phyloP scores from a whole-genome alignment of 2,888 invertebrate genomes.

The Geotrupes spiniger region DNA sequence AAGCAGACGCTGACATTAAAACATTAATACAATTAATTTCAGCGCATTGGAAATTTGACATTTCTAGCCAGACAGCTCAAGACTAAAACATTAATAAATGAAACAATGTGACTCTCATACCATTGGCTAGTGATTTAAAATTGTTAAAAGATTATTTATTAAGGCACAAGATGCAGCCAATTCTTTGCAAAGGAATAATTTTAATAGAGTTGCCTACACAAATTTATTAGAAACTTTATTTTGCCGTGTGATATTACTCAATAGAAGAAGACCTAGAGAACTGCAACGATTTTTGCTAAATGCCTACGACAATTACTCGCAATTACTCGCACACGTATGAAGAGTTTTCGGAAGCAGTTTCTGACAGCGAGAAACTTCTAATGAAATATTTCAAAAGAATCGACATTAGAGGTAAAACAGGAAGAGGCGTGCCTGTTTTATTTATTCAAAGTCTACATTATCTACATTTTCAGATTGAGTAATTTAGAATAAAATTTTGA shows the following conservation, averaged over 20 bases:
- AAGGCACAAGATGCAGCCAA: conserved; percentile 11
- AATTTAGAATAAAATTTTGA: too few species aligned
- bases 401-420: too few species aligned
- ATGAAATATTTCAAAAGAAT: too few species aligned
- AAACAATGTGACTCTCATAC: conserved; percentile 25
- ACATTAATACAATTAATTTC: conserved; percentile 27
- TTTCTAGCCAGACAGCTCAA: conserved; percentile 22
- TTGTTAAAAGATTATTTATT: conserved; percentile 24
- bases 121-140: conserved; percentile 30
- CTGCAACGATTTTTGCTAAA: conserved; percentile 25
- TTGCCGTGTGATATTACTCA: conserved; percentile 30
- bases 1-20: conserved; percentile 28
- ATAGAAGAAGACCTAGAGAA: too few species aligned
- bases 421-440: too few species aligned
- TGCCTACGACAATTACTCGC: too few species aligned
- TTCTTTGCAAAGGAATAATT: conserved; percentile 16
- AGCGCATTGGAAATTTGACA: conserved; percentile 25
- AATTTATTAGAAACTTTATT: conserved; percentile 28
- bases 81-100: conserved; percentile 22
- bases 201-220: conserved; percentile 20
- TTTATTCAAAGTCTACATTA: too few species aligned
- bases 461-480: too few species aligned
- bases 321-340: conserved; percentile 26
- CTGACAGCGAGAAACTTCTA: too few species aligned
- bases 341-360: conserved; percentile 28